Base-by-base conservation (phyloP, 2,888 invertebrate species). In the Calliphora vomitoria region DNA sequence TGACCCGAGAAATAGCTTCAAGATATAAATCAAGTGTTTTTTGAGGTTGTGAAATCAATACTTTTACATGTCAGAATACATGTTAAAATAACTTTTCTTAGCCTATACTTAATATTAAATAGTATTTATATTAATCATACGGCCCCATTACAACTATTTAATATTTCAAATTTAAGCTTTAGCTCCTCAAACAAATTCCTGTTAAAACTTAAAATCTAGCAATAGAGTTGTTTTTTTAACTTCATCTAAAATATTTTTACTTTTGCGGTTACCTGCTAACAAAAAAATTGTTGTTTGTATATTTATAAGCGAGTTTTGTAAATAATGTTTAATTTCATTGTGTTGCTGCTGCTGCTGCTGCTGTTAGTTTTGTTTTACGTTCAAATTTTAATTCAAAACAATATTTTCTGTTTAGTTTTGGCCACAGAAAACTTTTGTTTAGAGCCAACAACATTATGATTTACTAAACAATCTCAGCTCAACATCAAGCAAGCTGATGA, bases 391-490 rank as follows among this genome's bases (percentile, higher is more conserved):
- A 55, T 41, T 8, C 58, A 69, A 69, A 69, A 79, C 47, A 69
- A 60, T 69, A 60, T 47, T 69, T 79, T 79, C 31, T 55, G n/a
- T 44, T 31, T 25, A 8, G 47, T 71, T 58, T 71, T 62, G 64
- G 72, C 72, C 81, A 72, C 81, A 72, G 72, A 50, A 72, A 81
- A 81, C 53, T 81, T 81, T 72, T 64, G 41, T 80, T 80, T 13
- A 4, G 11, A 44, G 5, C 0, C 0, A 35, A 44, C 44, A 44
- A 3, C 13, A 44, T 62, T 55, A 18, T 18, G 18, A 20, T 11
- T 10, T 10, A 8, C 8, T 8, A 18, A 55, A 20, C 10, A 55
- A 10, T 15, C 11, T 15, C 20, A 55, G 20, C 20, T 55, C 55
- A 10, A 10, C 55, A 20, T 55, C 55, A 55, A 18, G 2, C 20